Evolutionary conservation across 2,797 vertebrate species (phyloP).

Genomic region (Spatula clypeata): DNA sequence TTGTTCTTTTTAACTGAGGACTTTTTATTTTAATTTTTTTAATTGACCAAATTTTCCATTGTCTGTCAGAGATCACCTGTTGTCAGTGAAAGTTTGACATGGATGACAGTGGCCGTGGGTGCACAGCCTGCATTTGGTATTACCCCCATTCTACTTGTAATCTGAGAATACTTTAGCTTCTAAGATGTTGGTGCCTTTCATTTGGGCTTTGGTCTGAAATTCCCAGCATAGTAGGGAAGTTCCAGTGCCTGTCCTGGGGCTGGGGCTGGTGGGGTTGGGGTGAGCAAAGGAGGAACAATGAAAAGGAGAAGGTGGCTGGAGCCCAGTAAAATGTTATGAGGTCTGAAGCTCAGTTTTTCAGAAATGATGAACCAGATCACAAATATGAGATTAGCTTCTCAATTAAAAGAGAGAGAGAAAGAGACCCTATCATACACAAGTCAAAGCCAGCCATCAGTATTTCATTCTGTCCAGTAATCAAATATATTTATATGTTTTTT

Average conservation of each 20-base stretch:
- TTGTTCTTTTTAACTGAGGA: not conserved
- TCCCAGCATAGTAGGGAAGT: slow-evolving; percentile 9
- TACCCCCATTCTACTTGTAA: not conserved
- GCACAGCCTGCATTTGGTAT: slow-evolving; percentile 15
- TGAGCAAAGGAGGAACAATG: not conserved
- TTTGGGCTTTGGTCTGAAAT: slow-evolving; percentile 18
- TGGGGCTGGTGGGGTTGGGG: not conserved
- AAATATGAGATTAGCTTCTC: not conserved
- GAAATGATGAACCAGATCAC: not conserved
- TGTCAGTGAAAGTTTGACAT: slow-evolving; percentile 29
- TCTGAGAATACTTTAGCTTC: not conserved
- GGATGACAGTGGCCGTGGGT: not conserved
- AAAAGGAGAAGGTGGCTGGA: not conserved
- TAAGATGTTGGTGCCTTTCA: not conserved
- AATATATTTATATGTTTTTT: not conserved
- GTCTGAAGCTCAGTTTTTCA: not conserved
- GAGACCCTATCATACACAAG: not conserved
- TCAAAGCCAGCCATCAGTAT: not conserved
- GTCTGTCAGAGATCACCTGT: not conserved
- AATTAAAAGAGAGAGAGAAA: not conserved
- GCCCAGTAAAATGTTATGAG: not conserved
- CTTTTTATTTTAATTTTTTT: accelerated
- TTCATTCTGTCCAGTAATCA: not conserved
- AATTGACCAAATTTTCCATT: not conserved
- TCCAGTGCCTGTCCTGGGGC: not conserved